phyloP scores from a whole-genome alignment of 1,140 invertebrate species.

The Aphis craccivora region DNA sequence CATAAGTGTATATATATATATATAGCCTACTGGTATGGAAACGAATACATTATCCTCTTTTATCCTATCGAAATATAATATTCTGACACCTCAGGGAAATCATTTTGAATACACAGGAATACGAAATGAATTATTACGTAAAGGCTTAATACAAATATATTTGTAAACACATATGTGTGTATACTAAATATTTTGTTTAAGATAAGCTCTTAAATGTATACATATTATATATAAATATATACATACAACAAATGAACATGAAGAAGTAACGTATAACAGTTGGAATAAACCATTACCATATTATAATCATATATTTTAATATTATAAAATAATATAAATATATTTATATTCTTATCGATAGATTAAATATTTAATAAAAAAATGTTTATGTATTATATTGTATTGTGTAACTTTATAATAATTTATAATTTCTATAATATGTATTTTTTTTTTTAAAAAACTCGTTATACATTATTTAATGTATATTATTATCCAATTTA shows the following conservation, averaged over 20 bases:
- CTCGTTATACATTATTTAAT: not conserved
- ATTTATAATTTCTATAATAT: too few relatives aligned
- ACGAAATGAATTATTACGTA: not conserved
- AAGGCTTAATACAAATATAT: not conserved
- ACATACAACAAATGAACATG: not conserved
- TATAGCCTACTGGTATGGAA: not conserved
- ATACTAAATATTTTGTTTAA: not conserved
- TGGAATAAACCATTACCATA: not conserved
- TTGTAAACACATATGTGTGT: not conserved
- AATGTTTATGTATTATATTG: not conserved
- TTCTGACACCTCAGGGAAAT: constrained; percentile 4
- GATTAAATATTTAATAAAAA: not conserved
- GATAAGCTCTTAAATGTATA: not conserved
- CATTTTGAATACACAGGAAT: not conserved
- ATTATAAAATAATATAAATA: not conserved
- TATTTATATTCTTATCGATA: not conserved
- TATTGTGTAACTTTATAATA: not conserved
- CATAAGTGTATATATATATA: not conserved
- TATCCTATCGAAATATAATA: constrained; percentile 3
- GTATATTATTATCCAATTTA: too few relatives aligned
- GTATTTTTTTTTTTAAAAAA: not conserved
- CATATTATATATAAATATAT: too few relatives aligned
- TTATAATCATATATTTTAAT: not conserved
- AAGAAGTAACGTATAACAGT: not conserved
- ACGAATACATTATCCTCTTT: not conserved